Percentiles rank a stretch among this genome's conserved stretches.
Evolutionary conservation across 1,140 invertebrate genomes (phyloP).

Genomic region (Pseudomyrmex gracilis): DNA sequence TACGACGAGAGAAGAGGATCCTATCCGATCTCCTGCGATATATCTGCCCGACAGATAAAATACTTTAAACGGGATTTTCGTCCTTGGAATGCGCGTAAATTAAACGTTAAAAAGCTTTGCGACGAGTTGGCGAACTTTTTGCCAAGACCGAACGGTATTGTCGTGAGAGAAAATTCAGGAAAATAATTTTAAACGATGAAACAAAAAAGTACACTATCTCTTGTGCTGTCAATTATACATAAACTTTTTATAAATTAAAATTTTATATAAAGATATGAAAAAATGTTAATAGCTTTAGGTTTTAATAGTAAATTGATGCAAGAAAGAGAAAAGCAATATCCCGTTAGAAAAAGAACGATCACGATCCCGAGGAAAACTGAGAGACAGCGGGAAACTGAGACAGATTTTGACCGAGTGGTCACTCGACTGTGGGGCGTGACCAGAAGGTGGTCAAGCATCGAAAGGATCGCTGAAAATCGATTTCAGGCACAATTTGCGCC

Average conservation of each 20-base stretch:
- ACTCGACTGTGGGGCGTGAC: slow-evolving; percentile 67
- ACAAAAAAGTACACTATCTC: not conserved
- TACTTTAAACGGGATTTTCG: slow-evolving; percentile 32
- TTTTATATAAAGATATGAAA: not conserved
- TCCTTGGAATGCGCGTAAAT: slow-evolving; percentile 9
- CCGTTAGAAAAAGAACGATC: slow-evolving; percentile 25
- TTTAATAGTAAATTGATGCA: not conserved
- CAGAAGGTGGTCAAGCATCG: slow-evolving; percentile 59
- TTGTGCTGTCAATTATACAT: too few species aligned
- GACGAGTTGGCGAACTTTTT: not conserved
- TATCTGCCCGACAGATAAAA: not conserved
- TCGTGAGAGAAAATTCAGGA: not conserved
- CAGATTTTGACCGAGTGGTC: slow-evolving; percentile 52
- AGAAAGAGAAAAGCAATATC: slow-evolving; percentile 1
- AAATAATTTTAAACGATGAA: not conserved
- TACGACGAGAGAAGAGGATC: slow-evolving; percentile 15
- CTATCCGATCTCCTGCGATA: not conserved
- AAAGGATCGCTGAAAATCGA: slow-evolving; percentile 65
- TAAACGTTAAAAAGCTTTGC: not conserved
- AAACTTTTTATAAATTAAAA: not conserved
- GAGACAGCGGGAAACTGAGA: slow-evolving; percentile 46
- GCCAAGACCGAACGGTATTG: not conserved
- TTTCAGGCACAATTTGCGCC: slow-evolving; percentile 68
- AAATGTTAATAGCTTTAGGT: not conserved
- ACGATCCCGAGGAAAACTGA: slow-evolving; percentile 14